Percentiles rank a stretch among this genome's conserved stretches.
These are phyloP conservation scores for Folsomia candida DNA, from an alignment of 2,888 invertebrate genomes.

Conservation along the genomic window DNA sequence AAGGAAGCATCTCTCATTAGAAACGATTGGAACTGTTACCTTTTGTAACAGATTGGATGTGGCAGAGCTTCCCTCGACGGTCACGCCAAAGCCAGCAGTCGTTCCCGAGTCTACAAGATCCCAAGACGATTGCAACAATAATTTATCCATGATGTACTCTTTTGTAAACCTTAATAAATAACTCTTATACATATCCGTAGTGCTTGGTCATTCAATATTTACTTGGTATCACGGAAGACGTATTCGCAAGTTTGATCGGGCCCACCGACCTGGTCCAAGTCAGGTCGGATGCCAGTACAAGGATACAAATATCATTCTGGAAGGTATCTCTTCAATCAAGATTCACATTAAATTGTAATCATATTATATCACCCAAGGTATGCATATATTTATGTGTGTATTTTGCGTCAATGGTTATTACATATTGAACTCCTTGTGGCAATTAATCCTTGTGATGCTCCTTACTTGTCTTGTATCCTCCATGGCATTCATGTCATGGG, in stretches of 20 bases:
- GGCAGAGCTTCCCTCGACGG: not conserved
- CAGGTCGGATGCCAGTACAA: slow-evolving; percentile 4
- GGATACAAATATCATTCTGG: slow-evolving; percentile 19
- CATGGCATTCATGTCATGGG: not conserved
- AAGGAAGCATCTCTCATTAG: not conserved
- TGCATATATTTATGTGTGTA: too few relatives aligned
- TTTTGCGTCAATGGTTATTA: too few relatives aligned
- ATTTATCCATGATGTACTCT: too few relatives aligned
- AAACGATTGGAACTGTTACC: slow-evolving; percentile 16
- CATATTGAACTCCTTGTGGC: slow-evolving; percentile 12
- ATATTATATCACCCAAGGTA: too few relatives aligned
- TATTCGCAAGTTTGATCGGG: too few relatives aligned
- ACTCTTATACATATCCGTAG: too few relatives aligned
- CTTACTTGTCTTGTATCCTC: slow-evolving; percentile 12
- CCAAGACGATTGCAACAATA: too few relatives aligned
- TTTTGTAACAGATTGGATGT: slow-evolving; percentile 7
- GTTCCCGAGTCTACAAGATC: too few relatives aligned
- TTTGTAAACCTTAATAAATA: too few relatives aligned
- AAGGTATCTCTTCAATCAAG: not conserved
- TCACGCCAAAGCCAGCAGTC: too few relatives aligned
- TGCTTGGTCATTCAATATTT: too few relatives aligned
- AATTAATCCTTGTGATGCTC: not conserved
- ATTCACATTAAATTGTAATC: not conserved
- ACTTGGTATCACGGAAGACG: not conserved
- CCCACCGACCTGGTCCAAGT: not conserved